Evolutionary conservation across 2,888 invertebrate species (phyloP), one percentile per base, ranked within the genome.

Genomic region (Cecidostiba fungosa): DNA sequence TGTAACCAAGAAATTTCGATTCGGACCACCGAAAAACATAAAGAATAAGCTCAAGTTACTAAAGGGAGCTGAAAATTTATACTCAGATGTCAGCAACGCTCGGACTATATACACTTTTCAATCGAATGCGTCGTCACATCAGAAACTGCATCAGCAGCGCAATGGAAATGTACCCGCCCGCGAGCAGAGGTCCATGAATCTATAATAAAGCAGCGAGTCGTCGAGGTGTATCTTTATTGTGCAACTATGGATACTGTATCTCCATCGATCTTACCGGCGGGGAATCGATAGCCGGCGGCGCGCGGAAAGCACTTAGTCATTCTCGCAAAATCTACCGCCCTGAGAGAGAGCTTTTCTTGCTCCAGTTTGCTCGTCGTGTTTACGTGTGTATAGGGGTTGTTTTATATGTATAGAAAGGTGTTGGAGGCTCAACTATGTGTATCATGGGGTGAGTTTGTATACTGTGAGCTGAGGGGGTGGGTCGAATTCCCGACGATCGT

Each of bases 241-340:
- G 74, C 74, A 82, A 59, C 66, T 76, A 82, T 66, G 78, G 72
- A 78, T 82, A 87, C 82, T 85, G 72, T 79, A 79, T 73, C 50
- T 6, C 39, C 74, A 87, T 88, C 84, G 87, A 87, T 86, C 84
- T 62, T 1, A 32, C 4, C 70, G n/a, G 0, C 23, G 72, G 26
- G 19, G 23, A 62, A 87, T 88, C 87, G 86, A 88, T 87, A 86
- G 12, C 14, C 1, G 10, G 32, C n/a, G 50, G n/a, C 26, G 59
- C 83, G 39, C 5, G 29, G 36, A 77, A 77, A 83, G 59, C 62
- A 72, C 77, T 70, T 78, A 32, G 83, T 83, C 77, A 78, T 70
- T 73, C 73, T 47, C 62, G 77, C 69, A 50, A 77, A 79, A 69
- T 70, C 29, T 50, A 47, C 50, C 26, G 50, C n/a, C 54, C n/a